Conservation (phyloP, 2,113 vertebrate genomes). For the Verasper variegatus region DNA sequence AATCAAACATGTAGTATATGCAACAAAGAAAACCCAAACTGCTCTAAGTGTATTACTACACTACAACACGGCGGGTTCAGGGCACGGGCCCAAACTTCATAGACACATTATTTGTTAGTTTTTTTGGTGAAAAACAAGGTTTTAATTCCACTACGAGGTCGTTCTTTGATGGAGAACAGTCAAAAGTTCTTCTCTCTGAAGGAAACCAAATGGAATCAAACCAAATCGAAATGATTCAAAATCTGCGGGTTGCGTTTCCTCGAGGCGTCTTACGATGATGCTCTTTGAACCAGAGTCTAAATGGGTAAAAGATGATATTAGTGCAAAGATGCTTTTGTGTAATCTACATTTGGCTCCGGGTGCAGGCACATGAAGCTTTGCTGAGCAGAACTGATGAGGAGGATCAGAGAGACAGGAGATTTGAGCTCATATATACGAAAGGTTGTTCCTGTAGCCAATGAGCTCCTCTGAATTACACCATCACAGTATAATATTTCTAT, state of each 20-base stretch:
- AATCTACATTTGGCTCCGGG: slow-evolving; percentile 34
- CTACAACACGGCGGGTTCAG: slow-evolving; percentile 17
- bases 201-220: slow-evolving; percentile 47
- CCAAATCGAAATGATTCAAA: slow-evolving; percentile 47
- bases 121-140: slow-evolving; percentile 50
- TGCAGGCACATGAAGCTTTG: slow-evolving; percentile 25
- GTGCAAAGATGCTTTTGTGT: slow-evolving; percentile 39
- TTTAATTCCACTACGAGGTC: slow-evolving; percentile 40
- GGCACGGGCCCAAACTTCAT: slow-evolving; percentile 11
- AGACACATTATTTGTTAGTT: slow-evolving; percentile 48
- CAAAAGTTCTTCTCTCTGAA: slow-evolving; percentile 29
- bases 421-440: slow-evolving; percentile 3
- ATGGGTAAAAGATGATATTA: slow-evolving; percentile 63
- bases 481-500: slow-evolving; percentile 24
- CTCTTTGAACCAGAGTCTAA: slow-evolving; percentile 44
- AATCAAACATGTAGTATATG: slow-evolving; percentile 41
- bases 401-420: slow-evolving; percentile 22
- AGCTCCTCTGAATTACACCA: slow-evolving; percentile 16
- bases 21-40: slow-evolving; percentile 41
- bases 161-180: slow-evolving; percentile 48
- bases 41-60: slow-evolving; percentile 33
- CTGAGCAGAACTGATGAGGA: slow-evolving; percentile 20
- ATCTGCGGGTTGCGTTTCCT: slow-evolving; percentile 35
- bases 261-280: slow-evolving; percentile 9
- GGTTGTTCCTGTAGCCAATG: slow-evolving; percentile 13